Evolutionary conservation across 37 sponge, comb jelly and placozoan genomes (phyloP).

Genomic region (Crambe crambe): DNA sequence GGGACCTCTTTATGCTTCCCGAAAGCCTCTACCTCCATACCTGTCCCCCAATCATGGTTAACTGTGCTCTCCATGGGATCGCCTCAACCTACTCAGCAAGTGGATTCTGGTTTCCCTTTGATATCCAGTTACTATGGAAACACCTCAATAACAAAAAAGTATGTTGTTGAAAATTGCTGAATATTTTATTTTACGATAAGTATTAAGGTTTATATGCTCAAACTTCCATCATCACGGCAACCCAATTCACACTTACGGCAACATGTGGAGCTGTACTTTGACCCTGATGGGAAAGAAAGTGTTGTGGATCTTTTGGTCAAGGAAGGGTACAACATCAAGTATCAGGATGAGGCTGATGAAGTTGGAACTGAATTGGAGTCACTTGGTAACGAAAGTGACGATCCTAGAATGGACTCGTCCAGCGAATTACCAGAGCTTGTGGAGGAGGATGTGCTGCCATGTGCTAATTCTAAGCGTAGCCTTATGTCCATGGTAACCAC

Average conservation of each 20-base stretch:
- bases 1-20: constrained; percentile 2
- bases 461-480: no score
- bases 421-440: no score
- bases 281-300: neutral
- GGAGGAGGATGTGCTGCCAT: no score
- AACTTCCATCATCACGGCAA: no score
- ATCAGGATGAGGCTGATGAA: no score
- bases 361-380: no score
- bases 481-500: neutral
- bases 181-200: neutral
- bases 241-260: no score
- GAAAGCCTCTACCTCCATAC: neutral
- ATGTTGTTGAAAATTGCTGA: neutral
- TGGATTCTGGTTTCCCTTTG: neutral
- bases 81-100: neutral
- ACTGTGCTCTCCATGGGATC: neutral
- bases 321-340: neutral
- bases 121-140: constrained; percentile 1
- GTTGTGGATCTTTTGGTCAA: neutral
- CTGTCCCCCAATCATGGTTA: neutral
- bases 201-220: no score
- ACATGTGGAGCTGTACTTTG: neutral
- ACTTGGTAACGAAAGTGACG: no score
- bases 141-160: neutral
- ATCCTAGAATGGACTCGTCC: no score